Evolutionary conservation across 2,797 vertebrate species (phyloP).

Genomic region (Alosa sapidissima): DNA sequence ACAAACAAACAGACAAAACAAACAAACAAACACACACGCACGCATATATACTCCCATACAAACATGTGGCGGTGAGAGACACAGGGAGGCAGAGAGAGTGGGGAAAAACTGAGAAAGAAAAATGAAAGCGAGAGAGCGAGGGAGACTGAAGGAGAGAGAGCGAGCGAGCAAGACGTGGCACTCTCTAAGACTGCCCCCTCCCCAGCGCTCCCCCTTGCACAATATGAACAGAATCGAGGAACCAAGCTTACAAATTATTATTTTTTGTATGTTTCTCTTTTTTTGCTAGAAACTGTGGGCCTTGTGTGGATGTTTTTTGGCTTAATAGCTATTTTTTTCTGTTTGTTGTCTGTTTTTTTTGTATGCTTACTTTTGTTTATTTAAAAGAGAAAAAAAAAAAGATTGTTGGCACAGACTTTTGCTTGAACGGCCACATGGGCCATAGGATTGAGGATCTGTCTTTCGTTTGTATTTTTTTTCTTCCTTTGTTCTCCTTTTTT

Average conservation of each 20-base stretch:
- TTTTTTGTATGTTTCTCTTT: slow-evolving; percentile 72
- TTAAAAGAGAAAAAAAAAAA: slow-evolving; percentile 48
- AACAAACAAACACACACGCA: not conserved
- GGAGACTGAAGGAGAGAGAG: not conserved
- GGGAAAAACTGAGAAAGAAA: not conserved
- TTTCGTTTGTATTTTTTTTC: slow-evolving; percentile 25
- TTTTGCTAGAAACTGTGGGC: slow-evolving; percentile 50
- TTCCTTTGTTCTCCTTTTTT: slow-evolving; percentile 30
- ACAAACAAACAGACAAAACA: not conserved
- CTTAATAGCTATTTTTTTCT: slow-evolving; percentile 48
- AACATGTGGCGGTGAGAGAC: slow-evolving; percentile 66
- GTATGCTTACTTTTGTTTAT: slow-evolving; percentile 49
- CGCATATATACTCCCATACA: slow-evolving; percentile 23
- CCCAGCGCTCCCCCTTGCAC: slow-evolving; percentile 59
- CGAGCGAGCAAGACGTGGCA: slow-evolving; percentile 14
- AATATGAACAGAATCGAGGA: slow-evolving; percentile 59
- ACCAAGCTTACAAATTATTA: slow-evolving; percentile 74
- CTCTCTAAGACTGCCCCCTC: slow-evolving; percentile 39
- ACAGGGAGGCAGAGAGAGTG: slow-evolving; percentile 30
- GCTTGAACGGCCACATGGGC: slow-evolving; percentile 40
- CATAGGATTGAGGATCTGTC: slow-evolving; percentile 31
- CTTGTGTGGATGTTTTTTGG: slow-evolving; percentile 52
- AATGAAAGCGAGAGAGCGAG: not conserved
- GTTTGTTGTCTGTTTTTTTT: slow-evolving; percentile 46
- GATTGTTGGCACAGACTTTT: slow-evolving; percentile 43